phyloP scores from a whole-genome alignment of 2,797 vertebrate species.

The Pseudochromis fuscus region DNA sequence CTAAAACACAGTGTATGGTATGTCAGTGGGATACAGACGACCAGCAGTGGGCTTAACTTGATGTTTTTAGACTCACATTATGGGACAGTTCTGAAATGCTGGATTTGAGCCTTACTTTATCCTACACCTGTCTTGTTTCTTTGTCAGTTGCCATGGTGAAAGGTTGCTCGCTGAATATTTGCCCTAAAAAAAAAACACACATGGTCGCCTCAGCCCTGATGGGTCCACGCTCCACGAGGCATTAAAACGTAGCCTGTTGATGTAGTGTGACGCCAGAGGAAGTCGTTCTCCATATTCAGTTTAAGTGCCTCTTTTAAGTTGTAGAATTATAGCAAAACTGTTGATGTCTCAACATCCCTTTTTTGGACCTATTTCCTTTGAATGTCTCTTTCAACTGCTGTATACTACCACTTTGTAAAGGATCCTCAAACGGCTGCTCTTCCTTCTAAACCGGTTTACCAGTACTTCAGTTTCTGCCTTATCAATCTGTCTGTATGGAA shows the following conservation, averaged over 20 bases:
- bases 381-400: conserved; percentile 65
- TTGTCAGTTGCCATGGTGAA: neutral
- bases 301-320: conserved; percentile 78
- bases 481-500: conserved; percentile 39
- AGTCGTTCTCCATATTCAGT: conserved; percentile 64
- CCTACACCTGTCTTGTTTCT: conserved; percentile 2
- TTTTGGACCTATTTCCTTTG: conserved; percentile 68
- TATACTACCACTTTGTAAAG: conserved; percentile 53
- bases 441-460: conserved; percentile 41
- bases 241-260: conserved; percentile 31
- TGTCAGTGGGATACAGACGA: conserved; percentile 32
- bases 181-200: neutral
- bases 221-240: neutral
- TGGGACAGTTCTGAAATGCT: conserved; percentile 62
- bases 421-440: conserved; percentile 38
- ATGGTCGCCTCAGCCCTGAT: too few species aligned
- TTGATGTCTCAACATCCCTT: conserved; percentile 35
- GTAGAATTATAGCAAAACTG: conserved; percentile 38
- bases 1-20: neutral
- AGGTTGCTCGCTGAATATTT: conserved; percentile 23
- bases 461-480: conserved; percentile 68
- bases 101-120: conserved; percentile 67
- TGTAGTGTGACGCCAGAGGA: conserved; percentile 4
- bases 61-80: conserved; percentile 33
- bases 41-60: conserved; percentile 34